Evolutionary conservation across 2,888 invertebrate genomes (phyloP).

Genomic region (Labia minor): DNA sequence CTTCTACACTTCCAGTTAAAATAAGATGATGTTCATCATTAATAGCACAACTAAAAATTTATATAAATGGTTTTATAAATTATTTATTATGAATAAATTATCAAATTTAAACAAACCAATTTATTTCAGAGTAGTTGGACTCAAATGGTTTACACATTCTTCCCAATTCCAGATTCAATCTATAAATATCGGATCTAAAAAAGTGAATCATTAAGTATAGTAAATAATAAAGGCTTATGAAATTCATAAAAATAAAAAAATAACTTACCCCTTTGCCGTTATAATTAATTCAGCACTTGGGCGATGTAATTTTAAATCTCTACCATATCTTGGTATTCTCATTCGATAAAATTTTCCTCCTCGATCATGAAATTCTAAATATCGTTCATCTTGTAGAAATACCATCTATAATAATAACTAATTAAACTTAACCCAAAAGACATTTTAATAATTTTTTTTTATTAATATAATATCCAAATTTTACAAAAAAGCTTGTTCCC

Average conservation of each 20-base stretch:
- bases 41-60: slow-evolving; percentile 52
- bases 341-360: slow-evolving; percentile 84
- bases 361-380: slow-evolving; percentile 90
- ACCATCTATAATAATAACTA: slow-evolving; percentile 59
- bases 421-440: not conserved
- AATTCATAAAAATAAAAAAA: not conserved
- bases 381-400: slow-evolving; percentile 80
- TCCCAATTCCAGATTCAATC: slow-evolving; percentile 93
- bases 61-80: no score
- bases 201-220: slow-evolving; percentile 24
- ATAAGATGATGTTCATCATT: slow-evolving; percentile 83
- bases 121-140: no score
- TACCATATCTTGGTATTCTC: slow-evolving; percentile 88
- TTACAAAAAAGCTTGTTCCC: no score
- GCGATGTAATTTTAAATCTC: slow-evolving; percentile 83
- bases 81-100: no score
- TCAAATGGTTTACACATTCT: no score
- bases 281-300: slow-evolving; percentile 86
- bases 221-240: slow-evolving; percentile 20
- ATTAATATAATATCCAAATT: slow-evolving; percentile 18
- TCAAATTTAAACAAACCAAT: no score
- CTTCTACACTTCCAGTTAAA: slow-evolving; percentile 77
- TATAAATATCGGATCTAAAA: slow-evolving; percentile 71
- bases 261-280: slow-evolving; percentile 69
- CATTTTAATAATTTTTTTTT: slow-evolving; percentile 14